Evolutionary conservation across 1,140 invertebrate genomes (phyloP).

Genomic region (Philotrypesis tridentata): DNA sequence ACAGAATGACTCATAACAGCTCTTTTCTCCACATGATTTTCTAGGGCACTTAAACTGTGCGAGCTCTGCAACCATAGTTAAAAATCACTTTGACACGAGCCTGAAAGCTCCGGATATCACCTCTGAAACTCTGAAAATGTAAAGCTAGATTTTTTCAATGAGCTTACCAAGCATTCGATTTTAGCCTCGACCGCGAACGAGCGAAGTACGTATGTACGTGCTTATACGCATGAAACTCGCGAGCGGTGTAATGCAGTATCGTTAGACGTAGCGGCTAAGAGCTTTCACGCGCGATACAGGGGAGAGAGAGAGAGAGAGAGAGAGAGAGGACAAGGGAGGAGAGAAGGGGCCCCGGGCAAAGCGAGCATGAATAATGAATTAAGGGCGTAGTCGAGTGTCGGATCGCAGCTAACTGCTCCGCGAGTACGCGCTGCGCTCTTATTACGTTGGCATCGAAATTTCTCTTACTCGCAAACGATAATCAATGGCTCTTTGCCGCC

Average conservation of each 20-base stretch:
- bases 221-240: constrained; percentile 10
- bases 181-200: background rate
- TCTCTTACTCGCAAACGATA: constrained; percentile 28
- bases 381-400: constrained; percentile 15
- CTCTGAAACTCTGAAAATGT: background rate
- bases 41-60: too few relatives aligned
- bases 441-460: constrained; percentile 36
- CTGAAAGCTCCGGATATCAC: background rate
- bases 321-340: background rate
- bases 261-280: background rate
- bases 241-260: constrained; percentile 14
- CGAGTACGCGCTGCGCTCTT: background rate
- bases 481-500: constrained; percentile 24
- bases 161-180: background rate
- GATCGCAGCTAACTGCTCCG: constrained; percentile 4
- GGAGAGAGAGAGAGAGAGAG: background rate
- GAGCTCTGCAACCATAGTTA: too few relatives aligned
- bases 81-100: background rate
- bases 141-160: background rate
- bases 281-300: background rate
- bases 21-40: too few relatives aligned
- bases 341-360: background rate
- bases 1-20: background rate
- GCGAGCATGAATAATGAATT: constrained; percentile 45
- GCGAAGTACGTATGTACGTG: background rate